Evolutionary conservation across 2,113 vertebrate genomes (phyloP), one percentile per base, ranked within the genome.

Genomic region (Mellivora capensis): DNA sequence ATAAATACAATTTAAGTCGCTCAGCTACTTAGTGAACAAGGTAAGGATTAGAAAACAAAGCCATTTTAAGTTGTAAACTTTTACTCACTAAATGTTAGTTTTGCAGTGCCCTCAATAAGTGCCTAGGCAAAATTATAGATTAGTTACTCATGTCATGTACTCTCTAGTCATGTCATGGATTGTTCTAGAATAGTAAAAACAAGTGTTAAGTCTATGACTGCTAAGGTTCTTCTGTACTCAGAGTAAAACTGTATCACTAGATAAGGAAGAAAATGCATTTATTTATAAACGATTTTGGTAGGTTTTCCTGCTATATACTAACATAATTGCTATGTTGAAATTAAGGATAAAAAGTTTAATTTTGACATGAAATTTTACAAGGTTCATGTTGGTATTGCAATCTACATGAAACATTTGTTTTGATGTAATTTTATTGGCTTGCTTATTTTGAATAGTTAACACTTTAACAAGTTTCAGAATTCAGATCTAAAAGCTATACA

Each of bases 61-160:
- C 31, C 54, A 94, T 90, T 87, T 95, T 95, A 49, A 93, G 54
- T 88, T 85, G 14, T 93, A 82, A 74, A 88, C 87, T 7, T 86
- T 89, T 37, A 90, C 61, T 88, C 34, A 90, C n/a, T 83, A 83
- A 90, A 76, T 96, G 47, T 67, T 95, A 44, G n/a, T 96, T 94
- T 94, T 93, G 17, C 84, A 52, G 42, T 93, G 6, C 49, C 23
- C 6, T 97, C 81, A 69, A 0, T 59, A 96, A 95, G 25, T 74
- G 69, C 54, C 14, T n/a, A 90, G 25, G 57, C 83, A 95, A 83
- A 81, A 82, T 84, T 94, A 87, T 37, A 80, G 76, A 94, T 94
- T 74, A 62, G 91, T 91, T 89, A 90, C 52, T 85, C 25, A 18
- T 93, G 8, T 91, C 23, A 59, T 37, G 31, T 1, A 72, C 39